These are phyloP conservation scores for Pagetopsis macropterus DNA, from an alignment of 2,797 vertebrate species.

Conservation along the genomic window DNA sequence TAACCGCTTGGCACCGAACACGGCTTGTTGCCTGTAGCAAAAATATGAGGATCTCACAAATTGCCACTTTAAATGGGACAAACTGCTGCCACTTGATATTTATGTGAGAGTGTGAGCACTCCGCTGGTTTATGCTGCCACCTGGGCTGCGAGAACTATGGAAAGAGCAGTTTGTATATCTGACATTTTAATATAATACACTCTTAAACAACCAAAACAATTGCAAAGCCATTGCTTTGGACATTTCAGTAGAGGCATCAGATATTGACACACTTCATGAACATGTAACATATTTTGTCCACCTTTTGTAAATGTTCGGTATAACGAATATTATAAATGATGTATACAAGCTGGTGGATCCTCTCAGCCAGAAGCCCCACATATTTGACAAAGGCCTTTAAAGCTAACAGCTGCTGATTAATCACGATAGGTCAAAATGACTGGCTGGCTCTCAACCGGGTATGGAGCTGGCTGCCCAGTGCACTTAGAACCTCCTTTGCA, in stretches of 20 bases:
- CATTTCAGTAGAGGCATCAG: constrained; percentile 45
- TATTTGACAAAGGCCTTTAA: constrained; percentile 71
- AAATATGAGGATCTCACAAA: constrained; percentile 62
- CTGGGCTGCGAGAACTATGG: constrained; percentile 48
- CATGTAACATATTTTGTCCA: constrained; percentile 44
- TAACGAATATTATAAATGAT: constrained; percentile 34
- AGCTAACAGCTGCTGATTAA: constrained; percentile 79
- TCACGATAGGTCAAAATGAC: constrained; percentile 72
- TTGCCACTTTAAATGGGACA: constrained; percentile 64
- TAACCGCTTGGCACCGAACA: constrained; percentile 45
- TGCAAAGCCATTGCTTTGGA: constrained; percentile 31
- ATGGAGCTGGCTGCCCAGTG: constrained; percentile 63
- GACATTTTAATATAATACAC: constrained; percentile 67
- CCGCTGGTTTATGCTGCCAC: constrained; percentile 62
- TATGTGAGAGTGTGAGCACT: constrained; percentile 32
- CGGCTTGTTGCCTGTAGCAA: constrained; percentile 33
- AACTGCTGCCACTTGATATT: constrained; percentile 57
- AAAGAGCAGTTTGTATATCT: constrained; percentile 58
- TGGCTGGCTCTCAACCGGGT: constrained; percentile 68
- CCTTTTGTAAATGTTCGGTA: constrained; percentile 29
- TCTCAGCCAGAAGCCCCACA: constrained; percentile 50
- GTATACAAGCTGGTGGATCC: constrained; percentile 51
- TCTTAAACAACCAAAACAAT: constrained; percentile 51
- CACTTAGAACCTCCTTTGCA: constrained; percentile 71
- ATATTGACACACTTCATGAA: constrained; percentile 40